A percentile compares a stretch with the other conserved stretches of the same genome.
phyloP scores from a whole-genome alignment of 2,113 vertebrate species.

The Chionis minor region DNA sequence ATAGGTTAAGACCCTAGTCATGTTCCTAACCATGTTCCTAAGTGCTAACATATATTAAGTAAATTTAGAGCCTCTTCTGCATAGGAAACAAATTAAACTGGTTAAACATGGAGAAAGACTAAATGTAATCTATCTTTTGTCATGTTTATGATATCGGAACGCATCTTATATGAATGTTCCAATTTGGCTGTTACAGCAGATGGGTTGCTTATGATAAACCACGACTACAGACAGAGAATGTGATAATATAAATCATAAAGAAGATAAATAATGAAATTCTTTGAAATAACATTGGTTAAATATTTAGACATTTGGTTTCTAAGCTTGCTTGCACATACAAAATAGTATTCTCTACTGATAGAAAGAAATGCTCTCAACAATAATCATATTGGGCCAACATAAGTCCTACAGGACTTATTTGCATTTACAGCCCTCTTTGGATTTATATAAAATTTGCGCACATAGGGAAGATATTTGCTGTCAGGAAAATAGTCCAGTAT shows the following conservation, averaged over 20 bases:
- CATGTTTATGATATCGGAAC: constrained; percentile 87
- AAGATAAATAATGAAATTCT: constrained; percentile 87
- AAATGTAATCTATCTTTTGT: constrained; percentile 87
- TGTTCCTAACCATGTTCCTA: constrained; percentile 86
- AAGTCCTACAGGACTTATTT: constrained; percentile 35
- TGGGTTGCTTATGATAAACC: constrained; percentile 85
- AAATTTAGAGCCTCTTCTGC: constrained; percentile 91
- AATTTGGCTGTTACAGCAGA: constrained; percentile 83
- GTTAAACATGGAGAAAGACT: constrained; percentile 86
- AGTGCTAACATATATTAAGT: constrained; percentile 96
- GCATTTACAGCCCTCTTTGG: constrained; percentile 21
- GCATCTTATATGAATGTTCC: constrained; percentile 83
- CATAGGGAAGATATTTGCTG: background rate
- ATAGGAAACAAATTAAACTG: constrained; percentile 88
- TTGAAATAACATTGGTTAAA: constrained; percentile 84
- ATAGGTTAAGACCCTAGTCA: constrained; percentile 87
- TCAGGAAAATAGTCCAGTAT: background rate
- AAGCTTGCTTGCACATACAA: constrained; percentile 71
- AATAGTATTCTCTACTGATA: constrained; percentile 71
- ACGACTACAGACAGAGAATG: constrained; percentile 78
- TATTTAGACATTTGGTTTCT: constrained; percentile 86
- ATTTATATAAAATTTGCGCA: constrained; percentile 32
- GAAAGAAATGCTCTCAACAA: constrained; percentile 65
- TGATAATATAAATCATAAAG: constrained; percentile 86
- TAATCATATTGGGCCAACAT: constrained; percentile 55